Base-by-base conservation (phyloP, 1,140 invertebrate species). In the Thaumatotibia leucotreta region DNA sequence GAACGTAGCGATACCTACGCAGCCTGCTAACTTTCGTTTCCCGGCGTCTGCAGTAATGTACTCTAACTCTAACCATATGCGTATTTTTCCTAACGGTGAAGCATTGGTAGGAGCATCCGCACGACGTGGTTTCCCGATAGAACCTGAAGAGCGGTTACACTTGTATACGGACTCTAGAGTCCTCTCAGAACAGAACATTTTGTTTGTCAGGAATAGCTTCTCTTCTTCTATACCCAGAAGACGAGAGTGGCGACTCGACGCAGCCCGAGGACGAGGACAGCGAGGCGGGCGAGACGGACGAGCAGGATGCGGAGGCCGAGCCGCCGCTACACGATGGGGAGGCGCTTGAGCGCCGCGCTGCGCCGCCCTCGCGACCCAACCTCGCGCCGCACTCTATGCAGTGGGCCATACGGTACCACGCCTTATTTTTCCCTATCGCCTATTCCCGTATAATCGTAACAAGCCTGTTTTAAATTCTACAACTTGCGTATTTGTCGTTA, bases 331-430 rank as follows among this genome's bases (percentile, higher is more conserved):
- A 96, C 39, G 96, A 97, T 74, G 95, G 95, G 70, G 97, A 98
- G 80, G 95, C 97, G 77, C 92, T 98, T 0, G 97, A 98, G 85
- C 92, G 97, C 22, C 79, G 86, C n/a, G 73, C 86, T 3, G 91
- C 84, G 31, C 86, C 88, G 3, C 91, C 89, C 4, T 76, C 91
- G 68, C 94, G 95, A n/a, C 95, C 96, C 63, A 94, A 97, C 91
- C 92, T 98, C 32, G 97, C 98, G 0, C 97, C 98, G 2, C 96
- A 98, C 76, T 97, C 97, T 52, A 98, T 99, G 97, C 98, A 99
- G 88, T 99, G 98, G 98, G 98, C 98, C 0, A 97, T 99, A 67
- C 93, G 98, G 82, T 96, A 94, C 6, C 22, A 2, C 35, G 6
- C 27, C 9, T 65, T 14, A 20, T 68, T 61, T 50, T n/a, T 45